Evolutionary conservation across 2,888 invertebrate species (phyloP), one percentile per base, ranked within the genome.

Genomic region (Gasteruption jaculator): DNA sequence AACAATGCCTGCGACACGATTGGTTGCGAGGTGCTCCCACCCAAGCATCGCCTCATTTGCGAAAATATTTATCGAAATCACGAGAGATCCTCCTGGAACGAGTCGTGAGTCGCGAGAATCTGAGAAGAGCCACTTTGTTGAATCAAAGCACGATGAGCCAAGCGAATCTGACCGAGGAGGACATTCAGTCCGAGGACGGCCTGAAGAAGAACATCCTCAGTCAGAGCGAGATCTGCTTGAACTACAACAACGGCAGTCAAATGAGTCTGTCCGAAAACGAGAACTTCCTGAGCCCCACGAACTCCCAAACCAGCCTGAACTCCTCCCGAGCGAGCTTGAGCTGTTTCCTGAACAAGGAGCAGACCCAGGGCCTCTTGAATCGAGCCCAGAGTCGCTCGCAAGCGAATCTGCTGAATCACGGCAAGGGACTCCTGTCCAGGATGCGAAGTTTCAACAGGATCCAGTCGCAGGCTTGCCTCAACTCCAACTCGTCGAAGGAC

Each of bases 1-100:
- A 74, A 43, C 76, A 80, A 57, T 77, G 79, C 52, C 71, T 81
- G 53, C 67, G 74, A 26, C 80, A 81, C 63, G 75, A 77, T 5
- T 81, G 81, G 81, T 54, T 81, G 24, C 67, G 59, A 36, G 69
- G 61, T n/a, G 70, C 69, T 0, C 68, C 70, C 3, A 69, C 63
- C 2, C 70, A 67, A 29, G 70, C 68, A 3, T 66, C 70, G 29
- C 65, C 68, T 5, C 69, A 70, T 46, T 61, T 73, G 7, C 63
- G 73, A 22, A 65, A 67, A 41, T 74, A 74, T 48, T 53, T 76
- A 40, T 75, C 76, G 21, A 76, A 76, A 49, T 76, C 76, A 1
- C 65, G 76, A 3, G 76, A 76, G 46, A 74, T 74, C 2, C 58
- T 76, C 20, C 67, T 74, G 30, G 76, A 76, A 41, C 65, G 73